Evolutionary conservation across 2,797 vertebrate species (phyloP).

Genomic region (Argyrosomus regius): DNA sequence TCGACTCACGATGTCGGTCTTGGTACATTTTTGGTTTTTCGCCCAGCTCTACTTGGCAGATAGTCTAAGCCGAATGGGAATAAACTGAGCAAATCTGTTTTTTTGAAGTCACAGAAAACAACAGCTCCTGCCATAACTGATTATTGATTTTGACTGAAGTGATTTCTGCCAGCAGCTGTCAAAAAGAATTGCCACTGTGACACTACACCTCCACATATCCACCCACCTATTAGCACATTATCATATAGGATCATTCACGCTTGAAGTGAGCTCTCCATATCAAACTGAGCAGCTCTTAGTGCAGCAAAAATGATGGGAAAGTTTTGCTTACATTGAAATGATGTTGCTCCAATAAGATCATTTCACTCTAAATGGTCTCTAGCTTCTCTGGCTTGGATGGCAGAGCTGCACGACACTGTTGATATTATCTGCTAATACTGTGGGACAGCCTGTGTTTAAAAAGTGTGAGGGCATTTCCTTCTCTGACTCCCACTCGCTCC

Average conservation of each 20-base stretch:
- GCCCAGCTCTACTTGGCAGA: conserved; percentile 29
- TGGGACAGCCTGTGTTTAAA: conserved; percentile 33
- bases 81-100: conserved; percentile 30
- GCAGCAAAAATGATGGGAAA: background rate
- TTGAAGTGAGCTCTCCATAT: background rate
- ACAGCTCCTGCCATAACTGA: conserved; percentile 10
- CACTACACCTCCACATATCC: background rate
- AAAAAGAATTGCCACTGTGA: background rate
- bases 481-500: conserved; percentile 36
- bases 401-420: conserved; percentile 11
- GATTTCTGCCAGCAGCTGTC: conserved; percentile 13
- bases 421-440: conserved; percentile 28
- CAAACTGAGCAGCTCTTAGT: background rate
- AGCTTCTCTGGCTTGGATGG: background rate
- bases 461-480: conserved; percentile 41
- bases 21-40: conserved; percentile 22
- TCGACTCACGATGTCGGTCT: conserved; percentile 15
- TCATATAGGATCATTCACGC: background rate
- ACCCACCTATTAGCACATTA: background rate
- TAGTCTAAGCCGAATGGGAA: conserved; percentile 19
- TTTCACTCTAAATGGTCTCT: background rate
- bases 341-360: background rate
- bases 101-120: conserved; percentile 27
- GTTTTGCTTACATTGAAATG: background rate
- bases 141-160: conserved; percentile 39